These are phyloP conservation scores for Scophthalmus maximus DNA, from an alignment of 2,113 vertebrate genomes.

Conservation along the genomic window DNA sequence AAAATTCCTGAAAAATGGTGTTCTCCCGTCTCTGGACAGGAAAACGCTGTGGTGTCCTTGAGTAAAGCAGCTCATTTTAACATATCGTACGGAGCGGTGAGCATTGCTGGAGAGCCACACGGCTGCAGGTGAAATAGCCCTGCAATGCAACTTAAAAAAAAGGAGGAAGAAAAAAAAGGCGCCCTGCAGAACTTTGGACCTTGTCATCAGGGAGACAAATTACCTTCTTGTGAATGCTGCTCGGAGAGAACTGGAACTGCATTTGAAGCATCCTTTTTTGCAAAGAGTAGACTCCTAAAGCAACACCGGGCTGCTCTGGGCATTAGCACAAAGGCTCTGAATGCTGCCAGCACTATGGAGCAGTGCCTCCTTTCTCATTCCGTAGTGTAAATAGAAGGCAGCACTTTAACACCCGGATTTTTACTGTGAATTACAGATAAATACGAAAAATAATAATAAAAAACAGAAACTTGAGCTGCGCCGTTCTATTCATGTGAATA, in stretches of 20 bases:
- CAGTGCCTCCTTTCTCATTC: slow-evolving; percentile 1
- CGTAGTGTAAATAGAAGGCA: slow-evolving; percentile 25
- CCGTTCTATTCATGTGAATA: background rate
- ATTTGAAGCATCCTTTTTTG: slow-evolving; percentile 36
- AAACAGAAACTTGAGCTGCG: background rate
- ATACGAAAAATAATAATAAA: slow-evolving; percentile 22
- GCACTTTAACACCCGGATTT: slow-evolving; percentile 1
- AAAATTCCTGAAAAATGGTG: slow-evolving; percentile 19
- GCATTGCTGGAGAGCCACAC: background rate
- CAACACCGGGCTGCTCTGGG: background rate
- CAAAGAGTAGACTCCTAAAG: slow-evolving; percentile 4
- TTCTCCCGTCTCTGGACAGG: background rate
- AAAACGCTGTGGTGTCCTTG: slow-evolving; percentile 14
- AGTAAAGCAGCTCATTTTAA: slow-evolving; percentile 17
- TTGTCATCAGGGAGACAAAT: slow-evolving; percentile 39
- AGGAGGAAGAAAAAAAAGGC: background rate
- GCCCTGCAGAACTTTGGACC: slow-evolving; percentile 17
- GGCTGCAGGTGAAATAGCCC: background rate
- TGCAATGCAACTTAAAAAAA: slow-evolving; percentile 1
- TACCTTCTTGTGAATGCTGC: background rate
- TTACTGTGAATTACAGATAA: slow-evolving; percentile 38
- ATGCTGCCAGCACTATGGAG: background rate
- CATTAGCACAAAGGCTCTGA: slow-evolving; percentile 17
- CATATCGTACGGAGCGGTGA: background rate
- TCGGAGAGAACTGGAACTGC: slow-evolving; percentile 19